Evolutionary conservation across 2,797 vertebrate species (phyloP).

Genomic region (Tarsius wallacei): DNA sequence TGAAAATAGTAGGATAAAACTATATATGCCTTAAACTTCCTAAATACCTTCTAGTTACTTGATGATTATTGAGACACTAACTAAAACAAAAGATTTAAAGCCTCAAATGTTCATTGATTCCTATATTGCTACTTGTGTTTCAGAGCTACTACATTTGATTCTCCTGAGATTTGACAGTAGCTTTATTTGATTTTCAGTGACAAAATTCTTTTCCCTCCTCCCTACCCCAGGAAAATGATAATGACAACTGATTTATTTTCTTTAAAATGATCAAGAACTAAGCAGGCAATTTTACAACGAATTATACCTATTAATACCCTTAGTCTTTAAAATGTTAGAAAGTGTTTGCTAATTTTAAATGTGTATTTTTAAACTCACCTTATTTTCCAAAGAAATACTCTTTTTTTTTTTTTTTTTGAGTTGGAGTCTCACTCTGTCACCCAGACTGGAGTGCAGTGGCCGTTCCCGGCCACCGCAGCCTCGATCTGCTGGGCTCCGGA

Average conservation of each 20-base stretch:
- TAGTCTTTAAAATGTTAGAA: constrained; percentile 73
- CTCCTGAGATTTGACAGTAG: background rate
- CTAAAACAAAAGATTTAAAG: constrained; percentile 76
- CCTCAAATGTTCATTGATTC: constrained; percentile 60
- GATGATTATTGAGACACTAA: constrained; percentile 61
- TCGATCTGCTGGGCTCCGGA: too few relatives aligned
- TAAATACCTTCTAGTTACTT: constrained; percentile 32
- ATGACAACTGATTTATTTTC: background rate
- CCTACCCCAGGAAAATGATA: background rate
- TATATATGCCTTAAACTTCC: constrained; percentile 37
- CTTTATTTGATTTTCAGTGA: constrained; percentile 47
- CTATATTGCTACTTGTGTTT: constrained; percentile 27
- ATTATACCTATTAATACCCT: background rate
- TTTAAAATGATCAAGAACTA: constrained; percentile 27
- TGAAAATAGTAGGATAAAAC: constrained; percentile 72
- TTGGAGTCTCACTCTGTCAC: too few relatives aligned
- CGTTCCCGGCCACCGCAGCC: too few relatives aligned
- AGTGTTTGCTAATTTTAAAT: constrained; percentile 87
- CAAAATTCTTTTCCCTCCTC: background rate
- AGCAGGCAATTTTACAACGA: background rate
- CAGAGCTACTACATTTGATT: background rate
- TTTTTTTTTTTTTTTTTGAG: constrained; percentile 67
- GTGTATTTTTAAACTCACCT: constrained; percentile 86
- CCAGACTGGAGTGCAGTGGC: too few relatives aligned
- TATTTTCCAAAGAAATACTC: constrained; percentile 80